phyloP scores from a whole-genome alignment of 1,140 invertebrate species.

The Melitaea cinxia region DNA sequence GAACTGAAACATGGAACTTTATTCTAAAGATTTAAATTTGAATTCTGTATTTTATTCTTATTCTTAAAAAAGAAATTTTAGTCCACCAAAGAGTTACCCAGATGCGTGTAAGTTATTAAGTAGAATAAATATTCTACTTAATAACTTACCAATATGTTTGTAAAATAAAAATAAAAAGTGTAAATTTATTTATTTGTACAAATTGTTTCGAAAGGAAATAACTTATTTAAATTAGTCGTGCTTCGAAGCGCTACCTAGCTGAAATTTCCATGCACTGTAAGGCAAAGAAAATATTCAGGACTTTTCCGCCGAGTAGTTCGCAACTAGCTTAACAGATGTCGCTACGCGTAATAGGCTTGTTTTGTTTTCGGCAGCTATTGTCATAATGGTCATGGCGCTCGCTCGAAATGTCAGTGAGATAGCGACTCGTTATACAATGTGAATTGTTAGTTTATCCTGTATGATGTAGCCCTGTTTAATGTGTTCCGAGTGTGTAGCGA shows the following conservation, averaged over 20 bases:
- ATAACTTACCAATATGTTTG: too few species aligned
- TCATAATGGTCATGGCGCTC: constrained; percentile 74
- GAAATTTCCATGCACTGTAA: constrained; percentile 2
- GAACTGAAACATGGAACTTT: constrained; percentile 28
- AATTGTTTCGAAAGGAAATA: too few species aligned
- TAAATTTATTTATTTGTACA: too few species aligned
- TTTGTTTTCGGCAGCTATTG: constrained; percentile 72
- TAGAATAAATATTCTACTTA: too few species aligned
- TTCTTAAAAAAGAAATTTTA: constrained; percentile 17
- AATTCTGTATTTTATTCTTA: constrained; percentile 48
- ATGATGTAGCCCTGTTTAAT: constrained; percentile 75
- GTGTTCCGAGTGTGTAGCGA: constrained; percentile 54
- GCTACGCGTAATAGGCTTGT: constrained; percentile 49
- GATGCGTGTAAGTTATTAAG: too few species aligned
- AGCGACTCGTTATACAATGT: constrained; percentile 63
- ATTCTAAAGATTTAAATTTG: constrained; percentile 31
- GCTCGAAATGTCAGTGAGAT: constrained; percentile 71
- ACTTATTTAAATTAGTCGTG: not conserved
- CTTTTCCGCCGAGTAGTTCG: constrained; percentile 14
- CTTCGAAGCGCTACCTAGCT: constrained; percentile 35
- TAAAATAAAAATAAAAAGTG: too few species aligned
- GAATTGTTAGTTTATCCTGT: constrained; percentile 66
- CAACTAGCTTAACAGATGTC: constrained; percentile 43
- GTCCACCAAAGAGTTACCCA: constrained; percentile 8
- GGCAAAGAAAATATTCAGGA: constrained; percentile 14